These are phyloP conservation scores for Pogonocichla stellata DNA, from an alignment of 2,113 vertebrate species.

Conservation along the genomic window DNA sequence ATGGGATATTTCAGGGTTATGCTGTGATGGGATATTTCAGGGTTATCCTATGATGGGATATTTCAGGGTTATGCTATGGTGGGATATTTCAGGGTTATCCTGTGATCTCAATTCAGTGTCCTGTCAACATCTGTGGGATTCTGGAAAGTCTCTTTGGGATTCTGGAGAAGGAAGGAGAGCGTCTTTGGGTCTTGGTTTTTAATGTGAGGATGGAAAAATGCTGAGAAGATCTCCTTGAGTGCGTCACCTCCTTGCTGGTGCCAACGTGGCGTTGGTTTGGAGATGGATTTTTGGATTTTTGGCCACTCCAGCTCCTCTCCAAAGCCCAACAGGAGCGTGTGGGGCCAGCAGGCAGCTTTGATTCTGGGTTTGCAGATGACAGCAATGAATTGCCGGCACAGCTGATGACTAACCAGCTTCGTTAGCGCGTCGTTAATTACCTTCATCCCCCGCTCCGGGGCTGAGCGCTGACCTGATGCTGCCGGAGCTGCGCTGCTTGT, in stretches of 20 bases:
- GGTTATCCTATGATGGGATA: background rate
- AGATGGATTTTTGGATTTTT: background rate
- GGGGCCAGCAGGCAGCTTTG: background rate
- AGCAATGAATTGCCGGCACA: background rate
- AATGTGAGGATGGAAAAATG: no score
- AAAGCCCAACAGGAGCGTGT: background rate
- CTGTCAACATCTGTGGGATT: background rate
- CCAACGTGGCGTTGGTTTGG: background rate
- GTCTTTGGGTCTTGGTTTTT: background rate
- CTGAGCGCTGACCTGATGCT: background rate
- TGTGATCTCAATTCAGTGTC: background rate
- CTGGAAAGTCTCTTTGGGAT: background rate
- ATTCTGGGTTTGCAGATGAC: background rate
- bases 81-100: background rate
- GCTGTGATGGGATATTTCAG: no score
- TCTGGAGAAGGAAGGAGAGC: background rate
- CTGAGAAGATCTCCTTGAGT: background rate
- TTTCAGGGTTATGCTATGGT: background rate
- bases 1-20: background rate
- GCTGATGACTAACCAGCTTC: slow-evolving; percentile 6
- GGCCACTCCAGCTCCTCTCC: background rate
- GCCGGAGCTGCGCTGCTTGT: background rate
- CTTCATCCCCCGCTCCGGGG: background rate
- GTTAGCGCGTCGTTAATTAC: slow-evolving; percentile 46
- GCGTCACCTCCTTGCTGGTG: background rate